Evolutionary conservation across 1,140 invertebrate genomes (phyloP).

Genomic region (Stegodyphus mimosarum): DNA sequence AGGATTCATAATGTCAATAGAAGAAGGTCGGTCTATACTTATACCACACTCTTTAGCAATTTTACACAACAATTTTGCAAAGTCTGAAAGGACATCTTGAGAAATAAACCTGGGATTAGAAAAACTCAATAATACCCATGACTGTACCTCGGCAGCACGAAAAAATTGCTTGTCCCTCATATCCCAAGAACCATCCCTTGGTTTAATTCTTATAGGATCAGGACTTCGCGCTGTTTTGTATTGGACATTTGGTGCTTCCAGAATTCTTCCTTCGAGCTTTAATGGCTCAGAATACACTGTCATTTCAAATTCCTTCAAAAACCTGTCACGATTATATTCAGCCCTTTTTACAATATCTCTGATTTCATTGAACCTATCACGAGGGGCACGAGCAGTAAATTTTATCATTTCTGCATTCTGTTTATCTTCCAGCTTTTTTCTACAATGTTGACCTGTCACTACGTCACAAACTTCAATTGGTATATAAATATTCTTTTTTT

Average conservation of each 20-base stretch:
- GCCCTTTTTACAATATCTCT: neutral
- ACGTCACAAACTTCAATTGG: conserved; percentile 67
- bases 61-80: conserved; percentile 10
- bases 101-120: conserved; percentile 2
- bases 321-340: conserved; percentile 10
- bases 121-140: conserved; percentile 63
- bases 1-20: neutral
- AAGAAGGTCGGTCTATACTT: neutral
- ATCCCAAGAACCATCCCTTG: conserved; percentile 73
- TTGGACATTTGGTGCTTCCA: conserved; percentile 57
- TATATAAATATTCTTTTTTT: conserved; percentile 62
- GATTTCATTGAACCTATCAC: conserved; percentile 63
- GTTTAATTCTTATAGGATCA: conserved; percentile 5
- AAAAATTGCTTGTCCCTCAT: conserved; percentile 75
- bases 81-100: neutral
- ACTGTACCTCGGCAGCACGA: conserved; percentile 67
- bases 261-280: conserved; percentile 60
- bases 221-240: conserved; percentile 9
- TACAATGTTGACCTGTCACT: conserved; percentile 64
- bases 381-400: conserved; percentile 64
- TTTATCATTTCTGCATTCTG: conserved; percentile 63
- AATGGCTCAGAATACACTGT: conserved; percentile 54
- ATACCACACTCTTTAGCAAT: conserved; percentile 37
- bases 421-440: conserved; percentile 55
- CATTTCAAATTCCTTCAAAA: conserved; percentile 64